Conservation (phyloP, 2,888 invertebrate species). For the Nineta flava region DNA sequence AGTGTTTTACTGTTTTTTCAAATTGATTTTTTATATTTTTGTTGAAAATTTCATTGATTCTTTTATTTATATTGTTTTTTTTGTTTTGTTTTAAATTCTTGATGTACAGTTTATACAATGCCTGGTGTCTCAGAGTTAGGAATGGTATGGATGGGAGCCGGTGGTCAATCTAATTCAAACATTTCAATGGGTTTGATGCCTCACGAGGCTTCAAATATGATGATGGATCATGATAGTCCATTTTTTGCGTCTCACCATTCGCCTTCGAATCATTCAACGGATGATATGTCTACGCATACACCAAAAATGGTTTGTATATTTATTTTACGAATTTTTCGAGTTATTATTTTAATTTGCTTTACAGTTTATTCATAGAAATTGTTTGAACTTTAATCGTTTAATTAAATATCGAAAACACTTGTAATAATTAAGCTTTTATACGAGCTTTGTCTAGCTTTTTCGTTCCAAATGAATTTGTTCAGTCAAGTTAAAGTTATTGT, state of each 20-base stretch:
- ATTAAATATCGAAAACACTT: too few relatives aligned
- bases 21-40: too few relatives aligned
- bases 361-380: neutral
- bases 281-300: slow-evolving; percentile 31
- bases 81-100: neutral
- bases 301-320: slow-evolving; percentile 32
- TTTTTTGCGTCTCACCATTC: slow-evolving; percentile 29
- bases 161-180: slow-evolving; percentile 31
- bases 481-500: too few relatives aligned
- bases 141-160: slow-evolving; percentile 53
- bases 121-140: slow-evolving; percentile 40
- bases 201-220: slow-evolving; percentile 24
- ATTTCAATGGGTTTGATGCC: slow-evolving; percentile 29
- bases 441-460: too few relatives aligned
- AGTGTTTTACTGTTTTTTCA: too few relatives aligned
- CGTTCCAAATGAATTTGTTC: too few relatives aligned
- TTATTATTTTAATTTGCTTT: neutral
- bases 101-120: slow-evolving; percentile 28
- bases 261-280: slow-evolving; percentile 31
- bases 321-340: slow-evolving; percentile 12
- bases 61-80: neutral
- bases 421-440: too few relatives aligned
- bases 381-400: neutral
- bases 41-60: too few relatives aligned
- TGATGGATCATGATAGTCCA: slow-evolving; percentile 27